Evolutionary conservation across 2,888 invertebrate genomes (phyloP).

Genomic region (Isoperla grammatica): DNA sequence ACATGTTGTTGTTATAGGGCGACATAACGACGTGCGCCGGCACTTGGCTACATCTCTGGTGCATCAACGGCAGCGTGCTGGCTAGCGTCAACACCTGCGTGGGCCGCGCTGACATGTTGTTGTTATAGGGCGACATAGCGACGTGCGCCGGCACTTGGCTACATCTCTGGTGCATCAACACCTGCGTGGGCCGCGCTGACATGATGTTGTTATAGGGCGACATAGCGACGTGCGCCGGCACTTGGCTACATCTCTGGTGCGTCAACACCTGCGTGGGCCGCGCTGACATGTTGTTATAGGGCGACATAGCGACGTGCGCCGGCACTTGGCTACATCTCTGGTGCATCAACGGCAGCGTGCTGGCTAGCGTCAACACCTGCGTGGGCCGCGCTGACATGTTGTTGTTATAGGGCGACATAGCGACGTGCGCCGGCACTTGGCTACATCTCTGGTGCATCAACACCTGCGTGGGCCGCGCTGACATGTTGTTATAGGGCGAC

Average conservation of each 20-base stretch:
- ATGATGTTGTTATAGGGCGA: slow-evolving; percentile 78
- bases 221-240: slow-evolving; percentile 95
- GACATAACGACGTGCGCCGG: slow-evolving; percentile 97
- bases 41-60: slow-evolving; percentile 94
- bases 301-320: slow-evolving; percentile 96
- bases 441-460: slow-evolving; percentile 96
- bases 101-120: slow-evolving; percentile 75
- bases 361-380: slow-evolving; percentile 89
- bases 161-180: slow-evolving; percentile 95
- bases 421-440: slow-evolving; percentile 95
- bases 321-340: slow-evolving; percentile 94
- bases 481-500: slow-evolving; percentile 92
- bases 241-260: slow-evolving; percentile 93
- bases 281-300: slow-evolving; percentile 86
- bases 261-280: slow-evolving; percentile 88
- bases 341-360: slow-evolving; percentile 80
- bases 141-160: slow-evolving; percentile 95
- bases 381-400: slow-evolving; percentile 78
- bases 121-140: slow-evolving; percentile 83
- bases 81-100: slow-evolving; percentile 90
- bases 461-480: slow-evolving; percentile 79
- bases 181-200: slow-evolving; percentile 78
- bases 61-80: slow-evolving; percentile 77
- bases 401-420: slow-evolving; percentile 82
- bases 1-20: slow-evolving; percentile 71